A percentile compares a stretch with the other conserved stretches of the same genome.
phyloP scores from a whole-genome alignment of 2,113 vertebrate species.

The Dipodomys spectabilis region DNA sequence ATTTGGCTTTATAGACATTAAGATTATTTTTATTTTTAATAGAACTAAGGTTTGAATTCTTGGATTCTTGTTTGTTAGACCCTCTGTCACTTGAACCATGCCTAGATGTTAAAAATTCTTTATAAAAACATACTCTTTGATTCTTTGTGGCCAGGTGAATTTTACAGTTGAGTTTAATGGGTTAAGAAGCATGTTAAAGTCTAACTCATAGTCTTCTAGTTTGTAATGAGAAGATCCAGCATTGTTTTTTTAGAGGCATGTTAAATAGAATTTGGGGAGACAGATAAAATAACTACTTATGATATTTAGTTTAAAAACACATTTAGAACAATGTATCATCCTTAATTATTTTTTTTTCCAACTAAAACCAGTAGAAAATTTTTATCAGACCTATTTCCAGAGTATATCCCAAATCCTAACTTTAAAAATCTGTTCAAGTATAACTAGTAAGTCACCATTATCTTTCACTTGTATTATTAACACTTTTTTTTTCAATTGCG shows the following conservation, averaged over 20 bases:
- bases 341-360: too few relatives aligned
- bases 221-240: background rate
- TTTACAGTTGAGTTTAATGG: constrained; percentile 32
- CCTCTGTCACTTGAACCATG: too few relatives aligned
- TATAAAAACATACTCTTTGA: background rate
- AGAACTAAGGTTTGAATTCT: too few relatives aligned
- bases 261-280: constrained; percentile 60
- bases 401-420: too few relatives aligned
- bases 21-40: too few relatives aligned
- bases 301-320: constrained; percentile 51
- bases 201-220: background rate
- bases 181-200: constrained; percentile 27
- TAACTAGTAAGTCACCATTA: too few relatives aligned
- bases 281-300: background rate
- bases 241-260: background rate
- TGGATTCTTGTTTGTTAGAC: too few relatives aligned
- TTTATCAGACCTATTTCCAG: too few relatives aligned
- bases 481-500: background rate
- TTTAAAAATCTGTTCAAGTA: too few relatives aligned
- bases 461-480: constrained; percentile 42
- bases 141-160: background rate
- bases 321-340: background rate
- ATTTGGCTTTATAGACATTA: background rate
- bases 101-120: constrained; percentile 15
- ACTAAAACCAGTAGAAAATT: too few relatives aligned